Conservation (phyloP, 1,140 invertebrate genomes). For the Trichoplusia ni region DNA sequence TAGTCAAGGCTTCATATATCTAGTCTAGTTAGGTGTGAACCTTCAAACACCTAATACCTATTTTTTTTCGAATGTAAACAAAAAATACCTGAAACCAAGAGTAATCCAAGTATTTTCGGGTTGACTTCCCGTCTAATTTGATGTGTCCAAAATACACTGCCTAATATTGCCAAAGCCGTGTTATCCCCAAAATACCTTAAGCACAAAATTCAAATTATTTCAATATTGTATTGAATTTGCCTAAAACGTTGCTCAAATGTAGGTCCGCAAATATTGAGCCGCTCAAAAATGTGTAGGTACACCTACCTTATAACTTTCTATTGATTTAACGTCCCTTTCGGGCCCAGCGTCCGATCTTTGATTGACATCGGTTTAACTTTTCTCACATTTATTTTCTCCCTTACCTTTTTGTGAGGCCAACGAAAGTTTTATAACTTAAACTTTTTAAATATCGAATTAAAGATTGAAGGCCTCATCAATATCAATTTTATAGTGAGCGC, state of each 20-base stretch:
- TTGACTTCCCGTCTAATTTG: too few relatives aligned
- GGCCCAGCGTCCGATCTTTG: background rate
- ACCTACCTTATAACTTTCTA: conserved; percentile 12
- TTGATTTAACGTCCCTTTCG: conserved; percentile 23
- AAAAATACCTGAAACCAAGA: too few relatives aligned
- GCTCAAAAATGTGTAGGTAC: background rate
- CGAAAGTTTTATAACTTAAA: conserved; percentile 7
- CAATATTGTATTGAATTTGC: background rate
- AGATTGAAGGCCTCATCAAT: background rate
- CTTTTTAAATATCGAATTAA: background rate
- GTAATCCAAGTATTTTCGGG: too few relatives aligned
- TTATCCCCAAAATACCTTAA: too few relatives aligned
- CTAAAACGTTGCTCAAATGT: background rate
- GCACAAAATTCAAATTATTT: too few relatives aligned
- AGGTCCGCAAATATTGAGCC: background rate
- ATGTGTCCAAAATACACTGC: too few relatives aligned
- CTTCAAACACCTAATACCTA: too few relatives aligned
- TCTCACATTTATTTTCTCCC: conserved; percentile 2
- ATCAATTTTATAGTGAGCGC: conserved; percentile 6
- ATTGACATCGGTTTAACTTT: conserved; percentile 27
- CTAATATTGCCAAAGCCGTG: too few relatives aligned
- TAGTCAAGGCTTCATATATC: too few relatives aligned
- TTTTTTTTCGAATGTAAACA: too few relatives aligned
- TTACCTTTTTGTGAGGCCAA: background rate
- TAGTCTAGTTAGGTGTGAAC: too few relatives aligned